Percentiles rank a stretch among this genome's conserved stretches.
These are phyloP conservation scores for Polia nebulosa DNA, from an alignment of 2,888 invertebrate genomes.

Conservation along the genomic window DNA sequence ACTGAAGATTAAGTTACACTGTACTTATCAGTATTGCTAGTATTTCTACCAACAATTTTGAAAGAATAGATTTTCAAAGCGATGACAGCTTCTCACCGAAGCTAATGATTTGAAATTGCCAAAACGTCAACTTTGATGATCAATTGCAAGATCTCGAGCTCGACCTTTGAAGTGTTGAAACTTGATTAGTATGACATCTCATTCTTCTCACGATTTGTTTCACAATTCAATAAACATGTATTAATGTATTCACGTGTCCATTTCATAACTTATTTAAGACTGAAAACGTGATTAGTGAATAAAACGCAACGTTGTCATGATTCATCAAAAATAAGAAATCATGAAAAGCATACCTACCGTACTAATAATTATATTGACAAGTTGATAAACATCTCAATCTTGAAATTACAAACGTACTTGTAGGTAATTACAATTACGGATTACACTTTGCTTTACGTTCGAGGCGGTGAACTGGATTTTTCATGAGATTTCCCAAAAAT, in stretches of 20 bases:
- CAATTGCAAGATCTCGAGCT: constrained; percentile 39
- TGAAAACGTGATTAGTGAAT: not conserved
- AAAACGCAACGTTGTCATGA: constrained; percentile 7
- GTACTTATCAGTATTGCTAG: too few relatives aligned
- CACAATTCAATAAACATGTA: constrained; percentile 14
- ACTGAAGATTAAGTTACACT: not conserved
- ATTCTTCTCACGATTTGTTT: constrained; percentile 52
- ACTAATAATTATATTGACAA: constrained; percentile 27
- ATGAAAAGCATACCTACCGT: constrained; percentile 8
- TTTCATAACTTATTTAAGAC: not conserved
- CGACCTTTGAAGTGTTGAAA: constrained; percentile 45
- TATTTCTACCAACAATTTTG: too few relatives aligned
- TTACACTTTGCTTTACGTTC: too few relatives aligned
- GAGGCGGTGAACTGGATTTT: constrained; percentile 10
- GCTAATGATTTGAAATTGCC: constrained; percentile 41
- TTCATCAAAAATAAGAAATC: constrained; percentile 15
- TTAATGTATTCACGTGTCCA: not conserved
- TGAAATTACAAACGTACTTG: constrained; percentile 8
- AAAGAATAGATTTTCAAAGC: not conserved
- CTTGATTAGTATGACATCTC: constrained; percentile 54
- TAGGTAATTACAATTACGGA: not conserved
- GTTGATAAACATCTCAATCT: constrained; percentile 18
- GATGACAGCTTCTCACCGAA: not conserved
- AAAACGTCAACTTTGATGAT: constrained; percentile 11
- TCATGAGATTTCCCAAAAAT: constrained; percentile 9